These are phyloP conservation scores for Brachionus sp. DNA, from an alignment of 1,140 invertebrate species.

Conservation along the genomic window DNA sequence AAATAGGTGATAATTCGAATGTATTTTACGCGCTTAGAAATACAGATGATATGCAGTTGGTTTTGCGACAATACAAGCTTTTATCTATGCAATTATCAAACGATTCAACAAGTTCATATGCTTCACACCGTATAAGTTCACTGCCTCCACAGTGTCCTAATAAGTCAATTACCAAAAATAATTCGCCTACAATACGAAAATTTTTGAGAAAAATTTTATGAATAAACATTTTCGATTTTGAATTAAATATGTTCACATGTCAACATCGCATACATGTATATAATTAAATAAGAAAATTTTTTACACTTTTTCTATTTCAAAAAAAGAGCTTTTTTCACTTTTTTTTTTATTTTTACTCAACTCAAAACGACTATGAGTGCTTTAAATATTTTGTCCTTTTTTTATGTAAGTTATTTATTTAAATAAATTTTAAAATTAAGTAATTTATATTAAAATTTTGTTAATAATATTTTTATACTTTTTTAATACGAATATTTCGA, in stretches of 20 bases:
- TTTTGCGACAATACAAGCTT: not conserved
- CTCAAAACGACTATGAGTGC: not conserved
- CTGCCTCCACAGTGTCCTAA: not conserved
- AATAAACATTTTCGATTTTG: not conserved
- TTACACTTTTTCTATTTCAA: not conserved
- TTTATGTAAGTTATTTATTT: not conserved
- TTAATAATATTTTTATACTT: not conserved
- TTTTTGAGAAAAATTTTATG: conserved; percentile 18
- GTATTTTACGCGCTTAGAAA: not conserved
- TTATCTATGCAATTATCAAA: not conserved
- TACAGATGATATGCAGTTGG: not conserved
- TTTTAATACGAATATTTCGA: not conserved
- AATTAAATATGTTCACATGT: not conserved
- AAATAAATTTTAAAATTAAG: not conserved
- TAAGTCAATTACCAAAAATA: not conserved
- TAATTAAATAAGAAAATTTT: not conserved
- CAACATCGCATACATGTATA: not conserved
- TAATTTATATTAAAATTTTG: not conserved
- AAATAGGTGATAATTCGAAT: not conserved
- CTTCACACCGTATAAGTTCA: not conserved
- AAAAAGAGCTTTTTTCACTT: not conserved
- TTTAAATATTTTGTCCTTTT: not conserved
- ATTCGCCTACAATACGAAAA: not conserved
- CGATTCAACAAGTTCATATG: not conserved
- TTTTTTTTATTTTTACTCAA: not conserved